These are phyloP conservation scores for Hippopotamus amphibius DNA, from an alignment of 2,113 vertebrate species.

Conservation along the genomic window DNA sequence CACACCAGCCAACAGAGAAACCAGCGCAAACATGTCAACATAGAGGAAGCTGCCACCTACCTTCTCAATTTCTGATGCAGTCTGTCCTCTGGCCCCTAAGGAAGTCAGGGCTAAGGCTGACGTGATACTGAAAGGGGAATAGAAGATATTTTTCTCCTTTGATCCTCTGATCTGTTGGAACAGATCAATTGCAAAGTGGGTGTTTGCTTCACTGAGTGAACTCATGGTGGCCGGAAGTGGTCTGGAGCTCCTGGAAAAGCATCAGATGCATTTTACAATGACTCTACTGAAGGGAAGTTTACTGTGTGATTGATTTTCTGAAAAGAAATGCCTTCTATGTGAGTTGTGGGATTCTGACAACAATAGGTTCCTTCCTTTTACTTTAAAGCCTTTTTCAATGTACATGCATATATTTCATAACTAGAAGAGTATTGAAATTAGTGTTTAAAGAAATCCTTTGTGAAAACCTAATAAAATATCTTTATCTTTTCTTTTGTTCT, in stretches of 20 bases:
- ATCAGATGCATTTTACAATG: neutral
- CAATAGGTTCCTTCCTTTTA: neutral
- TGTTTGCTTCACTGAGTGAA: conserved; percentile 61
- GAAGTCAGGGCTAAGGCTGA: conserved; percentile 71
- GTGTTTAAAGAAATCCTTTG: neutral
- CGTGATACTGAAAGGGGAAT: conserved; percentile 64
- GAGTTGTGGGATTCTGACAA: neutral
- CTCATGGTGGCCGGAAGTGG: neutral
- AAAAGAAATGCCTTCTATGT: neutral
- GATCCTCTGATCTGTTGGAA: conserved; percentile 62
- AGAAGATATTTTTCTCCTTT: conserved; percentile 67
- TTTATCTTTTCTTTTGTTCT: neutral
- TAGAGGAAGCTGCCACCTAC: neutral
- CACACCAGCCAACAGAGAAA: neutral
- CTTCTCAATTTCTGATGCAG: conserved; percentile 52
- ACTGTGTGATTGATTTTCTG: neutral
- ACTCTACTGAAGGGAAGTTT: neutral
- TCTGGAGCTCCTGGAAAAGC: neutral
- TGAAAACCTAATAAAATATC: neutral
- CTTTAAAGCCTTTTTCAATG: no score
- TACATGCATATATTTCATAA: neutral
- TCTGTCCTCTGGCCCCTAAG: conserved; percentile 45
- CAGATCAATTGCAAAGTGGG: conserved; percentile 70
- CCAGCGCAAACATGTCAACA: accelerated
- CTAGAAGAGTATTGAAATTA: neutral